Conservation (phyloP, 2,113 vertebrate genomes). For the Nibea coibor region DNA sequence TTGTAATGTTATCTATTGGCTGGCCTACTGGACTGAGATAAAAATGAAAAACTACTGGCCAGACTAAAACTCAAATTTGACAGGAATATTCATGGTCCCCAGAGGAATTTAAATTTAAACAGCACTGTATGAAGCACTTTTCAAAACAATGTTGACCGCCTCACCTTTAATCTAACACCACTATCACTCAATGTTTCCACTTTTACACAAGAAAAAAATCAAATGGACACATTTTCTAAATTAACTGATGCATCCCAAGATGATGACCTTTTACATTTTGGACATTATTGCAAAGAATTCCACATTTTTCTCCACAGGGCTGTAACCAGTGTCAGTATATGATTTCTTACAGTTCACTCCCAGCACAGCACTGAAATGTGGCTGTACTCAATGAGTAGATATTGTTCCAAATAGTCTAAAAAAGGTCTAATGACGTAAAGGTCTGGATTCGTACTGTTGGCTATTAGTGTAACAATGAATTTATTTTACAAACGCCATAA, state of each 20-base stretch:
- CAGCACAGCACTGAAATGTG: background rate
- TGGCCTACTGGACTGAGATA: background rate
- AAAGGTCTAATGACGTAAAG: slow-evolving; percentile 31
- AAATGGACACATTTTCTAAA: background rate
- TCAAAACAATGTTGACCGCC: background rate
- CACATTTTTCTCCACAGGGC: background rate
- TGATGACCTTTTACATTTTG: background rate
- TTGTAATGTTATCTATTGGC: background rate
- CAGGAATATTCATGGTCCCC: background rate
- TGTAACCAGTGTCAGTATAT: background rate
- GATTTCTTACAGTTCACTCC: slow-evolving; percentile 1
- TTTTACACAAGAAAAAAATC: background rate
- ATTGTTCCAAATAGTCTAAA: slow-evolving; percentile 6
- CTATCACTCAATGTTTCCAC: background rate
- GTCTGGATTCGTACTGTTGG: slow-evolving; percentile 26
- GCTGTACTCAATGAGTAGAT: slow-evolving; percentile 23
- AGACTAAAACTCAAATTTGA: background rate
- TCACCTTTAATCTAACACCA: background rate
- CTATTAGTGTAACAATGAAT: slow-evolving; percentile 53
- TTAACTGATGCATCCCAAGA: background rate
- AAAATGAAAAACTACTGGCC: background rate
- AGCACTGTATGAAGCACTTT: background rate
- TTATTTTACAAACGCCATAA: slow-evolving; percentile 51
- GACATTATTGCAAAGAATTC: background rate
- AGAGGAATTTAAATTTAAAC: background rate